Base-by-base conservation (phyloP, 2,888 invertebrate species). In the Selenia dentaria region DNA sequence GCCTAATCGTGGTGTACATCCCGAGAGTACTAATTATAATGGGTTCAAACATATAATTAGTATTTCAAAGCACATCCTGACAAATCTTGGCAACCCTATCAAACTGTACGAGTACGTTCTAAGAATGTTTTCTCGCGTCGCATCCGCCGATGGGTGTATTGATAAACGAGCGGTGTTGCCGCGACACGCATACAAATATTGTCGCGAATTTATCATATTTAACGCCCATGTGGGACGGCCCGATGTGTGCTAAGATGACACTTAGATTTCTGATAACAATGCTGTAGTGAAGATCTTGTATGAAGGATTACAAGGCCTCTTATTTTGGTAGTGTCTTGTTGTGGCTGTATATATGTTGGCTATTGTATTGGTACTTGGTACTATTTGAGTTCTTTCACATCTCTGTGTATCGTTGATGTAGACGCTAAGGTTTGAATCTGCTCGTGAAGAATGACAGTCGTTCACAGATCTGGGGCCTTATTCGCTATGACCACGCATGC, bases 151-250 rank as follows among this genome's bases (percentile, higher is more conserved):
- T 79, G 76, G 77, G 76, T 70, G 64, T 80, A 84, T 84, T 84
- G 84, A 85, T 83, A 83, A 80, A 85, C 77, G 81, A 72, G 75
- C 79, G 74, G 64, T 76, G 73, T 77, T 64, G 53, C 68, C 71
- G 62, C 70, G 79, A 74, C 79, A 75, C 73, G 81, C 82, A 83
- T 81, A 79, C 78, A 74, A 81, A 83, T 82, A 80, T 73, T 67
- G 72, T 64, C 50, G 63, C 57, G 59, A 75, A 79, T 83, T 81
- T 80, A 78, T 83, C 79, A 83, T 77, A 74, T 78, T 77, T 77
- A 77, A 69, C 67, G 71, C 71, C 64, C 22, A 61, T 48, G 14
- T 31, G 51, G 50, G 38, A 45, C 52, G 51, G 48, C 51, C 46
- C 57, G 42, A 46, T 52, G 43, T 49, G 45, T 55, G 54, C 51